Conservation (phyloP, 2,797 vertebrate species). For the Todus mexicanus region DNA sequence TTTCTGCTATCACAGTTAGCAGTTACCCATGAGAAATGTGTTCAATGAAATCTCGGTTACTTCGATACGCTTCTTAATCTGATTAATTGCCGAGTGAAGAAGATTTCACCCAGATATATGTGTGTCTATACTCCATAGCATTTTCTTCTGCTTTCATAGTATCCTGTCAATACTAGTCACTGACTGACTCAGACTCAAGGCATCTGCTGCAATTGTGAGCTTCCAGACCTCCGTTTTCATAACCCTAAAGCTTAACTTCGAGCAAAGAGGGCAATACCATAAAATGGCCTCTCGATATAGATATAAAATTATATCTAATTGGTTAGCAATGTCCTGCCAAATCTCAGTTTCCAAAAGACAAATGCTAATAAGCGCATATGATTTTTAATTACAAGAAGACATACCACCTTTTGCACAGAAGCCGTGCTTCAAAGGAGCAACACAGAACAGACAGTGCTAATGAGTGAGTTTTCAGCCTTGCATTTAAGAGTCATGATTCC, state of each 20-base stretch:
- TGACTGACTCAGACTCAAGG: background rate
- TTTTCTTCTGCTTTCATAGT: background rate
- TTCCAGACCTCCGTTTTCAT: background rate
- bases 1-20: slow-evolving; percentile 1
- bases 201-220: background rate
- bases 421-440: background rate
- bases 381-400: background rate
- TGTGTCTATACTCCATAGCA: background rate
- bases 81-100: slow-evolving; percentile 14
- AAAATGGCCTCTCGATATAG: background rate
- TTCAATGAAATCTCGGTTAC: background rate
- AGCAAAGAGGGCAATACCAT: background rate
- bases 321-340: background rate
- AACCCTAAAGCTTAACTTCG: background rate
- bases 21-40: background rate
- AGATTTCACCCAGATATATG: background rate
- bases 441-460: background rate
- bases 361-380: background rate
- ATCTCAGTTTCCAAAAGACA: background rate
- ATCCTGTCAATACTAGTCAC: background rate
- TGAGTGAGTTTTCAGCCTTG: background rate
- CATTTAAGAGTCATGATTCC: background rate
- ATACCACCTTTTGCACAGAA: background rate
- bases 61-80: background rate
- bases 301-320: background rate